phyloP scores from a whole-genome alignment of 53 echinoderm and acorn worm species.

The Temnopleurus reevesii region DNA sequence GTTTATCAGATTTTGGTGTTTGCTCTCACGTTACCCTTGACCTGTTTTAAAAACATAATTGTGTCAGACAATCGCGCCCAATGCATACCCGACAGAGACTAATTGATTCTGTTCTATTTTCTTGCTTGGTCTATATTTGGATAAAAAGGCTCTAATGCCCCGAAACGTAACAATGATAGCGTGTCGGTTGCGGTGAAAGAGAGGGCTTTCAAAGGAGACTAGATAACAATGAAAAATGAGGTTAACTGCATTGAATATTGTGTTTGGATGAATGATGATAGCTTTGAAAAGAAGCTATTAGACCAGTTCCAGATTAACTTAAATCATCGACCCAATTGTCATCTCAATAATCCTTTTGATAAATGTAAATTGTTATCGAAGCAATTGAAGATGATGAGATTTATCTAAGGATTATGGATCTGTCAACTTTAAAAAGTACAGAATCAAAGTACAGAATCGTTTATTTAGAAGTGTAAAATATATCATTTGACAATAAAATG shows the following conservation, averaged over 20 bases:
- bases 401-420: no score
- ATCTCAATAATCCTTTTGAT: no score
- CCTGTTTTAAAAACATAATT: constrained; percentile 20
- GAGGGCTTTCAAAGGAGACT: not conserved
- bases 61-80: not conserved
- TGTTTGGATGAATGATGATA: no score
- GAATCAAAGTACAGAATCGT: no score
- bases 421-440: no score
- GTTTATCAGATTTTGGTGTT: not conserved
- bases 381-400: no score
- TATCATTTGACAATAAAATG: no score
- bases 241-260: not conserved
- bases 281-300: no score
- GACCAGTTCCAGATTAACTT: no score
- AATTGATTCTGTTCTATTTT: constrained; percentile 19
- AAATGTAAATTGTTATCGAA: no score
- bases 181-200: not conserved
- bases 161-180: not conserved
- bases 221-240: not conserved
- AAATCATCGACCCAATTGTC: no score
- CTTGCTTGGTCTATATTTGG: not conserved
- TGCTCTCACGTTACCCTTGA: constrained; percentile 8
- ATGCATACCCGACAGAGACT: not conserved
- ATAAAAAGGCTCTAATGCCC: not conserved
- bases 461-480: no score